Percentiles rank a stretch among this genome's conserved stretches.
phyloP scores from a whole-genome alignment of 2,888 invertebrate species.

The Eupithecia abbreviata region DNA sequence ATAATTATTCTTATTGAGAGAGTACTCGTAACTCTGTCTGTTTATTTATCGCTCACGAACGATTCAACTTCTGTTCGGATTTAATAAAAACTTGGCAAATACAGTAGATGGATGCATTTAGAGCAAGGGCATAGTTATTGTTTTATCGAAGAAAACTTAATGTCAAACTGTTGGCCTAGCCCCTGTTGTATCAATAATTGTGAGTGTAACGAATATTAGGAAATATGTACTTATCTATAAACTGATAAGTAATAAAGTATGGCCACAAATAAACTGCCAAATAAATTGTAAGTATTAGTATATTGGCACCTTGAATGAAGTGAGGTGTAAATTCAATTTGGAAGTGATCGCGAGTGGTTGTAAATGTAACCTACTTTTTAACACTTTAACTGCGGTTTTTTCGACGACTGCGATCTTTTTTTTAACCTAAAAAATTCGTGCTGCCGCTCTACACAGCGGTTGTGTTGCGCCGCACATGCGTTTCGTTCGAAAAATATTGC shows the following conservation, averaged over 20 bases:
- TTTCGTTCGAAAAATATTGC: too few relatives aligned
- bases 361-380: conserved; percentile 12
- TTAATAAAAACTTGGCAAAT: not conserved
- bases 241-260: not conserved
- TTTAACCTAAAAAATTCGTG: too few relatives aligned
- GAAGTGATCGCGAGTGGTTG: conserved; percentile 2
- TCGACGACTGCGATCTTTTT: too few relatives aligned
- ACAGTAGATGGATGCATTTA: too few relatives aligned
- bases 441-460: too few relatives aligned
- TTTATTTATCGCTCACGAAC: too few relatives aligned
- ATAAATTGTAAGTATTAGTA: conserved; percentile 24
- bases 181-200: not conserved
- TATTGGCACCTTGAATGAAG: conserved; percentile 26
- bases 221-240: not conserved
- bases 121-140: not conserved
- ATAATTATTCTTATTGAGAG: too few relatives aligned
- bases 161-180: not conserved
- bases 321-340: conserved; percentile 26
- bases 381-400: too few relatives aligned
- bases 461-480: too few relatives aligned
- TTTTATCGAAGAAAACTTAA: not conserved
- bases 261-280: conserved; percentile 6
- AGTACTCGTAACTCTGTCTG: too few relatives aligned
- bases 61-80: not conserved
- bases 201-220: not conserved